phyloP scores from a whole-genome alignment of 1,140 invertebrate species.

The Drusus annulatus region DNA sequence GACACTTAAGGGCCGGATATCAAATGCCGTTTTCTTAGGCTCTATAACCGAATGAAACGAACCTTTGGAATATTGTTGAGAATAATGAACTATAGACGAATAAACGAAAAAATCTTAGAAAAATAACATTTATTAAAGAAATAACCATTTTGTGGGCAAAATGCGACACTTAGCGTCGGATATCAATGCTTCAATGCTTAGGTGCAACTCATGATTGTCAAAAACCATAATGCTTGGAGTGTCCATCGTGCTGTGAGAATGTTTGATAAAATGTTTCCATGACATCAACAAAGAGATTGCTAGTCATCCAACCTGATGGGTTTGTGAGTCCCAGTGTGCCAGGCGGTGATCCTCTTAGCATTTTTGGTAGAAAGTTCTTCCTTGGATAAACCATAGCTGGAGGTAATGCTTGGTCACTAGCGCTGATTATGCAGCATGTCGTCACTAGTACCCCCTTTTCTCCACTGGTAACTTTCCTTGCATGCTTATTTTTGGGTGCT shows the following conservation, averaged over 20 bases:
- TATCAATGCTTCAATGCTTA: background rate
- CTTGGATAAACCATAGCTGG: background rate
- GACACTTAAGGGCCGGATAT: too few species aligned
- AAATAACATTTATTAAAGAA: too few species aligned
- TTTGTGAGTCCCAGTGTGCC: background rate
- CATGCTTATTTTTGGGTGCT: background rate
- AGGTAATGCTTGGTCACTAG: background rate
- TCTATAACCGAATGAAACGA: too few species aligned
- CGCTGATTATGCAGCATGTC: background rate
- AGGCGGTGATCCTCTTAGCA: background rate
- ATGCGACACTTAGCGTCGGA: too few species aligned
- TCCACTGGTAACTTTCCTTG: background rate
- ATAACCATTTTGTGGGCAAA: too few species aligned
- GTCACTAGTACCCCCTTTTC: constrained; percentile 9
- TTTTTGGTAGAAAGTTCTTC: background rate
- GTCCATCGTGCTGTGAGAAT: background rate
- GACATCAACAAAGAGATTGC: background rate
- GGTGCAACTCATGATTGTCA: background rate
- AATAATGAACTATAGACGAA: too few species aligned
- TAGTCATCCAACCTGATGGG: constrained; percentile 4
- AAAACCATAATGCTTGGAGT: background rate
- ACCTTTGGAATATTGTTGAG: too few species aligned
- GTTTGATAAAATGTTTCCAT: constrained; percentile 2
- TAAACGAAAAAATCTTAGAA: too few species aligned
- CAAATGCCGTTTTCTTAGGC: too few species aligned